Evolutionary conservation across 1,140 invertebrate species (phyloP), one percentile per base, ranked within the genome.

Genomic region (Drosophila arizonae): DNA sequence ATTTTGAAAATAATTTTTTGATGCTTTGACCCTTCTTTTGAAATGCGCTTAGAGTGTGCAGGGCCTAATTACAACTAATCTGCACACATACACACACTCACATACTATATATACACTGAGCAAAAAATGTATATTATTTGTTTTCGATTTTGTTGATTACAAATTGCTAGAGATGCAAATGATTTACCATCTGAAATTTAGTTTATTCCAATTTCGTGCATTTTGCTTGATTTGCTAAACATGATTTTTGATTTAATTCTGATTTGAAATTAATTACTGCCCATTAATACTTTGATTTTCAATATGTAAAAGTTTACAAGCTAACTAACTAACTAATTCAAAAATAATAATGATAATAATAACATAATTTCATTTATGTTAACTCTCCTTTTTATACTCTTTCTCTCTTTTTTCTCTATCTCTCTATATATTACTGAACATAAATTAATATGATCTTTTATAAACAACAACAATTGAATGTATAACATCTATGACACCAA

Each of bases 161-260:
- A 11, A 11, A 50, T 26, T 50, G 43, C 48, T 21, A 50, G 21
- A 51, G 48, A 51, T 24, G 46, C 33, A 72, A 86, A 81, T 86
- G 33, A 65, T 58, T 39, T 69, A 66, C 41, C 63, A 60, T 33
- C 11, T 54, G 52, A 39, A 50, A 81, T 87, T 81, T 76, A 64
- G 52, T 87, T 76, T 28, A 58, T 78, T 76, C 41, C 50, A 55
- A 80, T 85, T 36, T 51, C 63, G 75, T 87, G 82, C 82, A 87
- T 87, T 87, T 79, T 86, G 82, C 79, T 80, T 85, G 77, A 70
- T 86, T 85, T 77, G 33, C 63, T 21, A 57, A 67, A 50, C 13
- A 46, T 48, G 57, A 24, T 24, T 66, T 58, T 43, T 15, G 24
- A 13, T 72, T 66, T 39, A 13, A 58, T 8, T 17, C 3, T 46